phyloP scores from a whole-genome alignment of 2,888 invertebrate genomes.

The Bellardia pandia region DNA sequence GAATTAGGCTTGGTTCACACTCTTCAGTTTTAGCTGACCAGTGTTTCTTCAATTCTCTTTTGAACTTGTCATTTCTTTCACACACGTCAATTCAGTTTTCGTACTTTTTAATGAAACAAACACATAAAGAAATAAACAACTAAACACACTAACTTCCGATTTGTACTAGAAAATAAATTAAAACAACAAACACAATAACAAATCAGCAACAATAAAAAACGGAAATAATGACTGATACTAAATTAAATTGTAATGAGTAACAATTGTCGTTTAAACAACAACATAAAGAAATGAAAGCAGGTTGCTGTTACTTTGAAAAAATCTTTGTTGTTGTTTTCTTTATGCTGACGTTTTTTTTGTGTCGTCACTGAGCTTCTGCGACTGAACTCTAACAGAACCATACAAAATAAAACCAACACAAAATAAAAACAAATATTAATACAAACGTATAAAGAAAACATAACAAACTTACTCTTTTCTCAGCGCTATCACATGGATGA shows the following conservation, averaged over 20 bases:
- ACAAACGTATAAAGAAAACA: conserved; percentile 4
- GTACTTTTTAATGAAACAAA: too few relatives aligned
- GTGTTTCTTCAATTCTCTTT: too few relatives aligned
- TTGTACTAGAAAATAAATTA: conserved; percentile 36
- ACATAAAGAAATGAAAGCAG: conserved; percentile 22
- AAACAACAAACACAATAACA: background rate
- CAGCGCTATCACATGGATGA: conserved; percentile 84
- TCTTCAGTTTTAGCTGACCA: too few relatives aligned
- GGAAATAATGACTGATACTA: conserved; percentile 66
- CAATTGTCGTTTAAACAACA: conserved; percentile 9
- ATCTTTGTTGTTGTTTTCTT: conserved; percentile 14
- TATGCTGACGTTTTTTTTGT: conserved; percentile 2
- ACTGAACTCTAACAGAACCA: background rate
- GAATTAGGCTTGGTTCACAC: too few relatives aligned
- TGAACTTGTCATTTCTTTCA: too few relatives aligned
- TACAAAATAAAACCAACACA: background rate
- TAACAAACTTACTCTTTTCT: conserved; percentile 82
- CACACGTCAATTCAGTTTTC: too few relatives aligned
- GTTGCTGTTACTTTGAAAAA: conserved; percentile 32
- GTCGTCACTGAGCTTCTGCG: conserved; percentile 14
- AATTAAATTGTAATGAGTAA: conserved; percentile 45
- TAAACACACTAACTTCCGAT: conserved; percentile 55
- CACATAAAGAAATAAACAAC: background rate
- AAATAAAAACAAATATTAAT: conserved; percentile 12
- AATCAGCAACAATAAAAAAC: conserved; percentile 46